Evolutionary conservation across 2,113 vertebrate genomes (phyloP).

Genomic region (Ellobius talpinus): DNA sequence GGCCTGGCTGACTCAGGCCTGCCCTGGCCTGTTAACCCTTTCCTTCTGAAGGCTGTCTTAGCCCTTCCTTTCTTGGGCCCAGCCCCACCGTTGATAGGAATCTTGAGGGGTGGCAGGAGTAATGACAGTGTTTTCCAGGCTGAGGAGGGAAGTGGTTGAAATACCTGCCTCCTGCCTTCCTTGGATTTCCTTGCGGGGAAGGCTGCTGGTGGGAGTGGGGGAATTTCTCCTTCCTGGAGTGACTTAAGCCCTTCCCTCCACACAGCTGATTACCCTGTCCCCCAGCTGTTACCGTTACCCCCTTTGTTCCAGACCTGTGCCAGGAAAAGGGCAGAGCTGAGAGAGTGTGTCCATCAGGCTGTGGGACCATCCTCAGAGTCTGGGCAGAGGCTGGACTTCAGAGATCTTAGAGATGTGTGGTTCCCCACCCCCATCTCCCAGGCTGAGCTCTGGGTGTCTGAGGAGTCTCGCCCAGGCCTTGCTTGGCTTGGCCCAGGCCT

Average conservation of each 20-base stretch:
- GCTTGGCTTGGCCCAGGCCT: conserved; percentile 48
- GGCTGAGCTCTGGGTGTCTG: background rate
- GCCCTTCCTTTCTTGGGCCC: conserved; percentile 52
- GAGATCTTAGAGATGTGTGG: background rate
- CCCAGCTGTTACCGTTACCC: background rate
- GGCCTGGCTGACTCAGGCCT: conserved; percentile 48
- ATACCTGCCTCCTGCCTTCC: conserved; percentile 79
- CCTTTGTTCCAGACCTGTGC: background rate
- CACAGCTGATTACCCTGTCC: background rate
- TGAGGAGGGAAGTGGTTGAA: conserved; percentile 64
- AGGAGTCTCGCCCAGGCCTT: background rate
- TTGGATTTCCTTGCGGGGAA: conserved; percentile 50
- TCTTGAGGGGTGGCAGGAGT: background rate
- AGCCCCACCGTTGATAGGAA: conserved; percentile 6
- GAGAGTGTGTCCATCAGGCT: background rate
- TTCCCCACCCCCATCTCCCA: background rate
- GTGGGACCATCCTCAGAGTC: background rate
- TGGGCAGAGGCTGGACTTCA: background rate
- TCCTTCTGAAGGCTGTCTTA: conserved; percentile 57
- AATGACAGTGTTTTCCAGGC: conserved; percentile 62
- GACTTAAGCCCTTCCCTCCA: background rate
- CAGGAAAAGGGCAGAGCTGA: background rate
- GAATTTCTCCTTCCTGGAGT: conserved; percentile 32
- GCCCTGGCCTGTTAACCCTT: conserved; percentile 62
- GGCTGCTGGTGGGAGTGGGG: background rate